Base-by-base conservation (phyloP, 2,113 vertebrate species). In the Elanus axillaris region DNA sequence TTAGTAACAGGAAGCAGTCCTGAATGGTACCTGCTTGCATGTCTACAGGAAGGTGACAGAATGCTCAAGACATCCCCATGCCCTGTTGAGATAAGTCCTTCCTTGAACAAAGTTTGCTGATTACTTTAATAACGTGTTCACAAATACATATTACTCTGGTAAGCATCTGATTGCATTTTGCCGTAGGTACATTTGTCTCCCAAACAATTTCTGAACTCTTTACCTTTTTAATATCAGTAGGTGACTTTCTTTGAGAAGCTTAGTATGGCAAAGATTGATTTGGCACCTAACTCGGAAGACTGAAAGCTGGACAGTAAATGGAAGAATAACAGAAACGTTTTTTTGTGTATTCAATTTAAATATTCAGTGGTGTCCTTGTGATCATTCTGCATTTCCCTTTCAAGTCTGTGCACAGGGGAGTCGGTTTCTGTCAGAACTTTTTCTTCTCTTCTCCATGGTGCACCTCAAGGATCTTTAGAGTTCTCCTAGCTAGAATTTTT, bases 151-250 rank as follows among this genome's bases (percentile, higher is more conserved):
- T 91, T 47, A 15, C 25, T 50, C 53, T 17, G 7, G 58, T 79
- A 45, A 45, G 53, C 19, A 32, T 50, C 58, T 40, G 40, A 56
- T 88, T 50, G 10, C 10, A 3, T 71, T 79, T 87, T 68, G 43
- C 27, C 0, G 0, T 79, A 63, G 52, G 21, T 71, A 31, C 1
- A 0, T 60, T 56, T 7, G 0, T 60, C 67, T 89, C 43, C 42
- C 52, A 78, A 45, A 40, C 27, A 68, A 22, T 20, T 69, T 90
- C 56, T 48, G 74, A 78, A 43, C 72, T 93, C 48, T 64, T 91
- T 13, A 18, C 7, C 17, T 47, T 68, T 92, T 67, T 74, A 36
- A 7, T 67, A 42, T 71, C 25, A 40, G 38, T 59, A 53, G 25
- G 29, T 59, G 32, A 45, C 50, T 83, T 88, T 56, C 13, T 82